phyloP scores from a whole-genome alignment of 2,797 vertebrate genomes.

The Erithacus rubecula region DNA sequence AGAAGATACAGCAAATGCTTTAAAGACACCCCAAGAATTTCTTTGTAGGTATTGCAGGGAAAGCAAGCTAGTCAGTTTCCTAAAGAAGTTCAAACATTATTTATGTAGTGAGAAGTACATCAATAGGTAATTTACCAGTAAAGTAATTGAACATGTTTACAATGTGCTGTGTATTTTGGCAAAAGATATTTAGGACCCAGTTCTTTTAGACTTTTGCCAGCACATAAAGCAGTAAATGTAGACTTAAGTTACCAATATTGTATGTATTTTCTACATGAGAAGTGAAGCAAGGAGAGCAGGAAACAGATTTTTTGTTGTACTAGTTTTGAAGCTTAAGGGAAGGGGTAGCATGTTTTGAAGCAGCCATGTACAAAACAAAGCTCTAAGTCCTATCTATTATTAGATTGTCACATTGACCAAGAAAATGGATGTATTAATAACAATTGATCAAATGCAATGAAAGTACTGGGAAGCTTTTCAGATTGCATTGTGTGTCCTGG shows the following conservation, averaged over 20 bases:
- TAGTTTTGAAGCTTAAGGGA: background rate
- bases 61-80: background rate
- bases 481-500: background rate
- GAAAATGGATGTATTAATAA: background rate
- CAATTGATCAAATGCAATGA: background rate
- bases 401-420: background rate
- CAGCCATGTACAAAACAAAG: background rate
- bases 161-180: constrained; percentile 18
- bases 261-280: background rate
- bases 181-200: constrained; percentile 10
- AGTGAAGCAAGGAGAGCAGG: background rate
- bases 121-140: background rate
- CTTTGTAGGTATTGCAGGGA: background rate
- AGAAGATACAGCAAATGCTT: background rate
- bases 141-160: background rate
- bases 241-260: background rate
- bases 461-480: background rate
- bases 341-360: background rate
- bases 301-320: background rate
- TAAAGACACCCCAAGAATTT: background rate
- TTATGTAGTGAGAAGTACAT: background rate
- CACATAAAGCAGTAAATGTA: background rate
- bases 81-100: background rate
- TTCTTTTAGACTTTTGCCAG: constrained; percentile 44
- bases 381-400: background rate